A percentile compares a stretch with the other conserved stretches of the same genome.
Conservation (phyloP, 2,113 vertebrate genomes). For the Serinus canaria region DNA sequence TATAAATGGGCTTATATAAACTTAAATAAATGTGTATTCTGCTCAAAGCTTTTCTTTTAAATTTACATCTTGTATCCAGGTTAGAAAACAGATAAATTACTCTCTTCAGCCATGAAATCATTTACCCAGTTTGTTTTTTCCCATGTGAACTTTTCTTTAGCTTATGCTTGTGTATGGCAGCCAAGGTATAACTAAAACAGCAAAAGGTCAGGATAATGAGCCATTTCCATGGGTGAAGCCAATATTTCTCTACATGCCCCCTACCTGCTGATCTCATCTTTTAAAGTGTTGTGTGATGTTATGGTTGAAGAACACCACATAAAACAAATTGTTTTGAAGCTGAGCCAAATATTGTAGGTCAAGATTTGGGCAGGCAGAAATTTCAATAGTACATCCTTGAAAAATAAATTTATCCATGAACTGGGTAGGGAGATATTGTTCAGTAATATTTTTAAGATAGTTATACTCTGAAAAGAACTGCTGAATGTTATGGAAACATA, state of each 20-base stretch:
- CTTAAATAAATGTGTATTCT: neutral
- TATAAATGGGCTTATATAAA: neutral
- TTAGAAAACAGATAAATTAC: neutral
- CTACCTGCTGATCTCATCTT: slow-evolving; percentile 47
- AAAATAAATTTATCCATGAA: neutral
- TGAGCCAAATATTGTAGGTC: slow-evolving; percentile 42
- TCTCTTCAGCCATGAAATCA: neutral
- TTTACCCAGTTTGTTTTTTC: neutral
- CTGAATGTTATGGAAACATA: neutral
- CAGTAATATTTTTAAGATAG: neutral
- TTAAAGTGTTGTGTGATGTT: slow-evolving; percentile 35
- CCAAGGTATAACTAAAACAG: neutral
- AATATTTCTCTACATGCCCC: slow-evolving; percentile 25
- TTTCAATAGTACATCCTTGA: slow-evolving; percentile 16
- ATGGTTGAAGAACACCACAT: slow-evolving; percentile 30
- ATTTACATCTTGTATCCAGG: neutral
- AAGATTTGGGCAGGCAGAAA: neutral
- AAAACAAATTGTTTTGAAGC: slow-evolving; percentile 62
- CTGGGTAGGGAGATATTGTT: neutral
- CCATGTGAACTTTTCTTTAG: neutral
- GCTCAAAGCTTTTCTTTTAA: neutral
- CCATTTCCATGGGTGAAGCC: neutral
- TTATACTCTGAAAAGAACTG: neutral
- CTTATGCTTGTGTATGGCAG: neutral
- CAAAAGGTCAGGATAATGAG: slow-evolving; percentile 57